Percentiles rank a stretch among this genome's conserved stretches.
Evolutionary conservation across 2,797 vertebrate genomes (phyloP).

Genomic region (Buceros bicornis): DNA sequence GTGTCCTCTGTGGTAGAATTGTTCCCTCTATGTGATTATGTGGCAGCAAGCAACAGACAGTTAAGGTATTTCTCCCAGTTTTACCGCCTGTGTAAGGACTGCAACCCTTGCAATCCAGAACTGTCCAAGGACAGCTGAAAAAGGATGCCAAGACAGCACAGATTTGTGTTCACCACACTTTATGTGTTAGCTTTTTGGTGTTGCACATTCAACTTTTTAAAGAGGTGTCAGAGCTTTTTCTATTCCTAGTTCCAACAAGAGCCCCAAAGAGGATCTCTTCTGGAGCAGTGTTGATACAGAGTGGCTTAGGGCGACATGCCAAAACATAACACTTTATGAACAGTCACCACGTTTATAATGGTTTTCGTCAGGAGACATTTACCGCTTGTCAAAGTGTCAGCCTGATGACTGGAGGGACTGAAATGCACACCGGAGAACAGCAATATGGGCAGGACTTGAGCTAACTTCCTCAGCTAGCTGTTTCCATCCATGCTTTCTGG

Average conservation of each 20-base stretch:
- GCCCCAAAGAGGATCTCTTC: background rate
- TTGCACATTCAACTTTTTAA: background rate
- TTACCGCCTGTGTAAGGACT: background rate
- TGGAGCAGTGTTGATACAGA: background rate
- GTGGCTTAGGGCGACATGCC: background rate
- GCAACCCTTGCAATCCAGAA: background rate
- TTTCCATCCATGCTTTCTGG: background rate
- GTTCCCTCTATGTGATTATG: fast-evolving
- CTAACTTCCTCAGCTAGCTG: background rate
- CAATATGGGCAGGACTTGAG: background rate
- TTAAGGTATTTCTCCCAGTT: background rate
- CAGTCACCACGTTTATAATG: background rate
- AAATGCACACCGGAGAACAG: background rate
- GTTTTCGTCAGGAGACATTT: conserved; percentile 24
- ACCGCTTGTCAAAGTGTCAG: background rate
- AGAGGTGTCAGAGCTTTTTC: conserved; percentile 15
- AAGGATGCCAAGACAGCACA: conserved; percentile 4
- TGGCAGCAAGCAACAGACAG: background rate
- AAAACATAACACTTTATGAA: conserved; percentile 8
- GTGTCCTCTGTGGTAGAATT: background rate
- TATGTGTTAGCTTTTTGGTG: background rate
- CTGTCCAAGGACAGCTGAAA: conserved; percentile 21
- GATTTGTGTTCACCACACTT: conserved; percentile 21
- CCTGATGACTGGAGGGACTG: background rate
- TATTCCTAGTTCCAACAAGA: conserved; percentile 1